A percentile compares a stretch with the other conserved stretches of the same genome.
These are phyloP conservation scores for Lobophora halterata DNA, from an alignment of 2,888 invertebrate genomes.

Conservation along the genomic window DNA sequence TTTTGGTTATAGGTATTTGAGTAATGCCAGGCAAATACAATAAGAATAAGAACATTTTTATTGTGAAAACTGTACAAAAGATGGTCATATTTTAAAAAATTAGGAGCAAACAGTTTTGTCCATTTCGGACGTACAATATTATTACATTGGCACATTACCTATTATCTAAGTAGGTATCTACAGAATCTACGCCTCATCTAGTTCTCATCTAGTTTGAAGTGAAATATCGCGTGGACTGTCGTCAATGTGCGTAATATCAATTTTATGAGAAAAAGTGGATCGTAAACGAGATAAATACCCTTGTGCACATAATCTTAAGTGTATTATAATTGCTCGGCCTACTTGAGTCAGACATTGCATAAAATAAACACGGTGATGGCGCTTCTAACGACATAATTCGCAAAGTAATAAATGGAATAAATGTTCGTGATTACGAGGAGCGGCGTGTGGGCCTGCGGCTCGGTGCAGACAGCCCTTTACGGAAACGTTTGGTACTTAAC, in stretches of 20 bases:
- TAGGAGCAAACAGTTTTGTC: too few relatives aligned
- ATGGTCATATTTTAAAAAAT: too few relatives aligned
- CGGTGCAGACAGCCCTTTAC: constrained; percentile 10
- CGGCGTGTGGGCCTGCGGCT: constrained; percentile 36
- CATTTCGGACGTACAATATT: too few relatives aligned
- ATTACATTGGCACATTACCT: too few relatives aligned
- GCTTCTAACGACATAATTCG: constrained; percentile 56
- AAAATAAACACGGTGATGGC: constrained; percentile 52
- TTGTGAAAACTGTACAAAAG: too few relatives aligned
- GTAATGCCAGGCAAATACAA: constrained; percentile 41
- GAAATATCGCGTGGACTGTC: constrained; percentile 39
- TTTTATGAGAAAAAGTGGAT: constrained; percentile 44
- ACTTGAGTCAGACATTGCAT: constrained; percentile 46
- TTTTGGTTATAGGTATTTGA: constrained; percentile 38
- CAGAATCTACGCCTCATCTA: too few relatives aligned
- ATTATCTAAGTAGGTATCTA: too few relatives aligned
- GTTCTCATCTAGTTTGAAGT: constrained; percentile 37
- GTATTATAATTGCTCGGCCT: constrained; percentile 56
- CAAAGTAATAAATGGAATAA: constrained; percentile 52
- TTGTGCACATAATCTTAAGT: constrained; percentile 49
- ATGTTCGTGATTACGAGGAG: constrained; percentile 46
- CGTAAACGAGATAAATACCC: constrained; percentile 38
- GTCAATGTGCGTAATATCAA: constrained; percentile 37
- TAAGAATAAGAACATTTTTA: too few relatives aligned
- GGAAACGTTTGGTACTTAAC: constrained; percentile 1